Conservation (phyloP, 2,797 vertebrate species). For the Eospalax fontanierii region DNA sequence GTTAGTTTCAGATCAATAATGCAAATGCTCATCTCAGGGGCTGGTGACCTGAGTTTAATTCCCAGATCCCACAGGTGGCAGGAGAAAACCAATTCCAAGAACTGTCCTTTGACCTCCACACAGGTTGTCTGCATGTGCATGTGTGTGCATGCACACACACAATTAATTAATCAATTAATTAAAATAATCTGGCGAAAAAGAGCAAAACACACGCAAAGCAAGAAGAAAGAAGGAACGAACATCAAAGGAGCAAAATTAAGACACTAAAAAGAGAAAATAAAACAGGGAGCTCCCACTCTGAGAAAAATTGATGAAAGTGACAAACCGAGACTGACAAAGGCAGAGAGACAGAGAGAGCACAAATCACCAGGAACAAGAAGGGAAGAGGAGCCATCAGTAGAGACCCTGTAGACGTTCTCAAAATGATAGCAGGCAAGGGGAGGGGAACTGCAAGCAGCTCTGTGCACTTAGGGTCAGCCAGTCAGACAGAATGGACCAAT, state of each 20-base stretch:
- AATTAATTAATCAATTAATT: not conserved
- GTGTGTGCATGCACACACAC: not conserved
- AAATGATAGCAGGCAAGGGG: not conserved
- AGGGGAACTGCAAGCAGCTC: not conserved
- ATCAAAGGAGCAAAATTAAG: not conserved
- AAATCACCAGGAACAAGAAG: not conserved
- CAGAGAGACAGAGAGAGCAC: not conserved
- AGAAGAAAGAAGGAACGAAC: not conserved
- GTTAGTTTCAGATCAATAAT: not conserved
- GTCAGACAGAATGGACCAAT: not conserved
- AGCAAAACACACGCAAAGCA: not conserved
- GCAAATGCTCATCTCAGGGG: not conserved
- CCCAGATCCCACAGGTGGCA: not conserved
- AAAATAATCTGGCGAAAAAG: not conserved
- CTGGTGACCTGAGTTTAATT: not conserved
- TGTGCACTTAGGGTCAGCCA: not conserved
- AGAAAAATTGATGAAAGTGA: not conserved
- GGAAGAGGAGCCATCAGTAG: conserved; percentile 17
- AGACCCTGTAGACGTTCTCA: not conserved
- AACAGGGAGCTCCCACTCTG: not conserved
- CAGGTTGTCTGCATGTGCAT: not conserved
- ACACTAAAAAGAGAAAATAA: not conserved
- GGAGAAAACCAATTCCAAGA: not conserved
- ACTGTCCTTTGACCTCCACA: not conserved
- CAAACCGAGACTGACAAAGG: not conserved